These are phyloP conservation scores for Oryctes rhinoceros DNA, from an alignment of 1,140 invertebrate genomes.

Conservation along the genomic window DNA sequence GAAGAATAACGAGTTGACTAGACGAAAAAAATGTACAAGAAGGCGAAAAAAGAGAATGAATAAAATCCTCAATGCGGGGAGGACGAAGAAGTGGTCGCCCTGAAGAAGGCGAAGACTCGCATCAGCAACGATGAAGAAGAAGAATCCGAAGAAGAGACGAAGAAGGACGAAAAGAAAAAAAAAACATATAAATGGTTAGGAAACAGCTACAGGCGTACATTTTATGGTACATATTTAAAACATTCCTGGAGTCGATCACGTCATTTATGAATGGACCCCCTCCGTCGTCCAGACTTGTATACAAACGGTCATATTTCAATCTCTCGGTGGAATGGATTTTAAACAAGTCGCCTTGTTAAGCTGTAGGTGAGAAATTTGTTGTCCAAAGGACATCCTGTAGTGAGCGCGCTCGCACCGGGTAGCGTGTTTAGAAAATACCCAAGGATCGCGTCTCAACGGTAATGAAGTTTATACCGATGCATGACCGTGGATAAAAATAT, in stretches of 20 bases:
- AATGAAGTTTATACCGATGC: conserved; percentile 18
- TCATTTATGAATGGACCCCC: conserved; percentile 56
- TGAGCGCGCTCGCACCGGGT: conserved; percentile 45
- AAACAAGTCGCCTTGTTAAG: conserved; percentile 56
- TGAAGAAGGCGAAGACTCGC: neutral
- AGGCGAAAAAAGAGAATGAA: neutral
- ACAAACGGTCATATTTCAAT: conserved; percentile 58
- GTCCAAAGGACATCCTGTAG: conserved; percentile 54
- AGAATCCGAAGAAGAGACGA: neutral
- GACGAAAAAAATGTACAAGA: neutral
- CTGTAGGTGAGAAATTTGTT: conserved; percentile 59
- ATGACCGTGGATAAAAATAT: neutral
- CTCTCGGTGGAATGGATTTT: conserved; percentile 54
- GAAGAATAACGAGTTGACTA: conserved; percentile 17
- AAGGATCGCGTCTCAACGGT: neutral
- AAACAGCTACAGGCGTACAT: conserved; percentile 25
- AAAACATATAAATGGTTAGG: conserved; percentile 30
- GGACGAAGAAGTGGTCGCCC: neutral
- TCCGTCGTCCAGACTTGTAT: conserved; percentile 48
- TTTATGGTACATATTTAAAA: conserved; percentile 55
- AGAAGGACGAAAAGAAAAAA: conserved; percentile 1
- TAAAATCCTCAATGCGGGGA: neutral
- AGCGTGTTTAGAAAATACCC: conserved; percentile 45
- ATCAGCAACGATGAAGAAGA: neutral
- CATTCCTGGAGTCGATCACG: conserved; percentile 47